phyloP scores from a whole-genome alignment of 2,888 invertebrate genomes.

The Biston stratarius region DNA sequence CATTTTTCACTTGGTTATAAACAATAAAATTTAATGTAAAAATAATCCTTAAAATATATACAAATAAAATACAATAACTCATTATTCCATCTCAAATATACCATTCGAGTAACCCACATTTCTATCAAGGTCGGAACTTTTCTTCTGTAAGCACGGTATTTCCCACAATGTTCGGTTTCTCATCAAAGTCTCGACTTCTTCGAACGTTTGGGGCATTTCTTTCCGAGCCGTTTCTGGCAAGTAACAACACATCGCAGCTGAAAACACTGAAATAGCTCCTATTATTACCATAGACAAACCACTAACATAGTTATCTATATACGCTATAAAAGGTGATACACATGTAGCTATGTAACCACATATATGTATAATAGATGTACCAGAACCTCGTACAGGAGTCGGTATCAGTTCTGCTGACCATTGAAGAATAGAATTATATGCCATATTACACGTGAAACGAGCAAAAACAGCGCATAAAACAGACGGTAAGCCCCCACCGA shows the following conservation, averaged over 20 bases:
- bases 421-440: conserved; percentile 60
- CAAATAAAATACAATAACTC: neutral
- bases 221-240: conserved; percentile 57
- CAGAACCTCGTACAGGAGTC: conserved; percentile 68
- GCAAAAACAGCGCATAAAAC: conserved; percentile 68
- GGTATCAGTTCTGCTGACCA: conserved; percentile 75
- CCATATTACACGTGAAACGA: conserved; percentile 69
- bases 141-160: conserved; percentile 49
- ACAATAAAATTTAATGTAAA: too few species aligned
- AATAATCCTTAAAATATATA: neutral
- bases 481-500: conserved; percentile 60
- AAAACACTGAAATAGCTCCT: conserved; percentile 51
- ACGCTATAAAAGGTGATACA: conserved; percentile 70
- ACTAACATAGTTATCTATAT: conserved; percentile 55
- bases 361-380: conserved; percentile 66
- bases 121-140: conserved; percentile 36
- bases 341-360: conserved; percentile 65
- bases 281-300: conserved; percentile 64
- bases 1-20: too few species aligned
- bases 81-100: neutral
- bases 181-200: conserved; percentile 54
- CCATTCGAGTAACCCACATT: neutral
- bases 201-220: conserved; percentile 60
- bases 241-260: conserved; percentile 33
- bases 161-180: conserved; percentile 51